phyloP scores from a whole-genome alignment of 1,140 invertebrate genomes.

The Pseudachorutes palmiensis region DNA sequence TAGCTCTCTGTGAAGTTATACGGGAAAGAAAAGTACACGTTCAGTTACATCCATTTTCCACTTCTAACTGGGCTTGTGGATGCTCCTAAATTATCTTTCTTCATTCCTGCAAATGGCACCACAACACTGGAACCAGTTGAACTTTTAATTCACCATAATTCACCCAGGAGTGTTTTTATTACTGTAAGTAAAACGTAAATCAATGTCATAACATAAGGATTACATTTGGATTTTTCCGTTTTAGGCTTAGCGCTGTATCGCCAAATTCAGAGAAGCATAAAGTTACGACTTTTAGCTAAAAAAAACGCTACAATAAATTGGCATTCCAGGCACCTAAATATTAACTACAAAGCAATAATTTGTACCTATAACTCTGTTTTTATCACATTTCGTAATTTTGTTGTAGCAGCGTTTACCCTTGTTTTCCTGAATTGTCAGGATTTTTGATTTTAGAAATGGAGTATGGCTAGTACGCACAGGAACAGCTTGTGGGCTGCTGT shows the following conservation, averaged over 20 bases:
- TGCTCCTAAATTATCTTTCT: conserved; percentile 24
- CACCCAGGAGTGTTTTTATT: conserved; percentile 28
- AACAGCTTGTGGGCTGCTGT: not conserved
- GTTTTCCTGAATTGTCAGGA: too few relatives aligned
- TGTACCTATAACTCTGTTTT: too few relatives aligned
- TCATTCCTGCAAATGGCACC: conserved; percentile 1
- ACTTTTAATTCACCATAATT: conserved; percentile 15
- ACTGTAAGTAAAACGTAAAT: conserved; percentile 21
- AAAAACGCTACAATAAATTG: too few relatives aligned
- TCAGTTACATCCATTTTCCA: conserved; percentile 33
- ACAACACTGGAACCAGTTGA: not conserved
- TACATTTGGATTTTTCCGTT: not conserved
- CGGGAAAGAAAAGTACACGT: conserved; percentile 16
- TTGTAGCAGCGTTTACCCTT: too few relatives aligned
- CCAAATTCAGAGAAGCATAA: too few relatives aligned
- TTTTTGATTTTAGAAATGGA: too few relatives aligned
- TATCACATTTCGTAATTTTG: too few relatives aligned
- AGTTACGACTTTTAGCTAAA: too few relatives aligned
- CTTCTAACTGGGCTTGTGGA: conserved; percentile 27
- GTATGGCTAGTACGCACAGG: too few relatives aligned
- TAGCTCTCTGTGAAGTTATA: conserved; percentile 26
- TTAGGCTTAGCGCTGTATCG: not conserved
- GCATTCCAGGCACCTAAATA: too few relatives aligned
- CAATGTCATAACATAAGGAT: not conserved
- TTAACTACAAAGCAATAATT: too few relatives aligned